These are phyloP conservation scores for Delichon dasypus DNA, from an alignment of 2,797 vertebrate genomes.

Conservation along the genomic window DNA sequence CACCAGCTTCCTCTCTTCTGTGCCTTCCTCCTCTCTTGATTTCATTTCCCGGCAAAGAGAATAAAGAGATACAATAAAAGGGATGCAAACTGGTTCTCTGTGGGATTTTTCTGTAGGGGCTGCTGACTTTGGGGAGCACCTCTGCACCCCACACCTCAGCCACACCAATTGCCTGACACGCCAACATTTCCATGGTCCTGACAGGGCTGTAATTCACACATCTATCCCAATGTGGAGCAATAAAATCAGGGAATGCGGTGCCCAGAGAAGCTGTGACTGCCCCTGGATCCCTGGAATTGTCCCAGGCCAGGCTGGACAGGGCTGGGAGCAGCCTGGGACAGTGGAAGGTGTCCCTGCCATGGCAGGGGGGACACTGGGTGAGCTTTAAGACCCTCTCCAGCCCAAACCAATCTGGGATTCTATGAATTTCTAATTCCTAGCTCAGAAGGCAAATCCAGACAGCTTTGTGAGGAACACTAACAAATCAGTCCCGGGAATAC, in stretches of 20 bases:
- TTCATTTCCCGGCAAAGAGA: background rate
- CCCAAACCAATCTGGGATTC: background rate
- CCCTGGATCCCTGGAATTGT: background rate
- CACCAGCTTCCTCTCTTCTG: background rate
- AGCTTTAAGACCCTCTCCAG: background rate
- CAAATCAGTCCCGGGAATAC: background rate
- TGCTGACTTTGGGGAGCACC: rapidly evolving
- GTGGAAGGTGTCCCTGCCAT: background rate
- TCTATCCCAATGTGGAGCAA: background rate
- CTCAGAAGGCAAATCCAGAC: background rate
- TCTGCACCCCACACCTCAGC: background rate
- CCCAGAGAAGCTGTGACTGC: background rate
- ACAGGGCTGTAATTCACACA: background rate
- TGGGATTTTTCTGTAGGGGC: background rate
- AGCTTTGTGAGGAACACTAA: background rate
- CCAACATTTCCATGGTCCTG: rapidly evolving
- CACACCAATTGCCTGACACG: background rate
- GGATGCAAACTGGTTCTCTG: rapidly evolving
- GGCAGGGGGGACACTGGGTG: background rate
- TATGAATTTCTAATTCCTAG: background rate
- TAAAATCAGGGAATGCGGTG: rapidly evolving
- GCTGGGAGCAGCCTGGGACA: rapidly evolving
- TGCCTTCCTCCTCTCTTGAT: background rate
- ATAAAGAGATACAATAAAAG: background rate
- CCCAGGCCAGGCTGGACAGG: rapidly evolving